Conservation (phyloP, 2,888 invertebrate species). For the Scaptomyza reducta region DNA sequence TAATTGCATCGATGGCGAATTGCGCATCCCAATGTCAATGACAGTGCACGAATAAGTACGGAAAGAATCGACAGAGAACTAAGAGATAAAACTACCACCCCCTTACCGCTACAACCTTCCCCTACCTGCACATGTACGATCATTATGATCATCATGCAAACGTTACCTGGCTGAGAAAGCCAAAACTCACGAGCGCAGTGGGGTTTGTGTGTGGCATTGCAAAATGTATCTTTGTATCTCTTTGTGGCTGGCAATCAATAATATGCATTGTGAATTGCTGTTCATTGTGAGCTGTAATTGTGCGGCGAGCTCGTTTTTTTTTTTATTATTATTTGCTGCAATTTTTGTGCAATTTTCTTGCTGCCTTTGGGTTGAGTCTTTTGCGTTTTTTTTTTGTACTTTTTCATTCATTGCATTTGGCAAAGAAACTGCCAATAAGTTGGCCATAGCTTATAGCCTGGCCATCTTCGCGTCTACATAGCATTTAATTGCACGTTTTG, state of each 20-base stretch:
- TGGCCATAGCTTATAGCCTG: constrained; percentile 51
- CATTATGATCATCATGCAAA: constrained; percentile 18
- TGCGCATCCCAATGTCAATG: constrained; percentile 72
- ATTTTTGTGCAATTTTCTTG: constrained; percentile 52
- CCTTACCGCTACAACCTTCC: neutral
- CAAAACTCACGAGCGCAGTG: neutral
- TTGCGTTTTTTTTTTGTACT: constrained; percentile 3
- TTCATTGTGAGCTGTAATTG: constrained; percentile 56
- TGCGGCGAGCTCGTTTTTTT: constrained; percentile 23
- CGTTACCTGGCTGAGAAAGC: constrained; percentile 12
- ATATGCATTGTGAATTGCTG: constrained; percentile 55
- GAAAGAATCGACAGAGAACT: constrained; percentile 28
- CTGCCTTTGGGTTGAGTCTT: neutral
- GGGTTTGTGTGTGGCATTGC: constrained; percentile 11
- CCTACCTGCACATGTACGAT: neutral
- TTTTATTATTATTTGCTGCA: constrained; percentile 19
- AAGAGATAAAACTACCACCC: constrained; percentile 7
- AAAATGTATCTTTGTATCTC: constrained; percentile 35
- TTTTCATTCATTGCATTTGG: constrained; percentile 64
- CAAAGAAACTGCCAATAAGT: constrained; percentile 67
- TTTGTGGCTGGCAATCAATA: constrained; percentile 68
- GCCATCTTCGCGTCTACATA: constrained; percentile 52
- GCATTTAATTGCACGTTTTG: constrained; percentile 73
- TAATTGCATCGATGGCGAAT: constrained; percentile 56
- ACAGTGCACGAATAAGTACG: constrained; percentile 34